phyloP scores from a whole-genome alignment of 2,113 vertebrate genomes.

The Siniperca knerii region DNA sequence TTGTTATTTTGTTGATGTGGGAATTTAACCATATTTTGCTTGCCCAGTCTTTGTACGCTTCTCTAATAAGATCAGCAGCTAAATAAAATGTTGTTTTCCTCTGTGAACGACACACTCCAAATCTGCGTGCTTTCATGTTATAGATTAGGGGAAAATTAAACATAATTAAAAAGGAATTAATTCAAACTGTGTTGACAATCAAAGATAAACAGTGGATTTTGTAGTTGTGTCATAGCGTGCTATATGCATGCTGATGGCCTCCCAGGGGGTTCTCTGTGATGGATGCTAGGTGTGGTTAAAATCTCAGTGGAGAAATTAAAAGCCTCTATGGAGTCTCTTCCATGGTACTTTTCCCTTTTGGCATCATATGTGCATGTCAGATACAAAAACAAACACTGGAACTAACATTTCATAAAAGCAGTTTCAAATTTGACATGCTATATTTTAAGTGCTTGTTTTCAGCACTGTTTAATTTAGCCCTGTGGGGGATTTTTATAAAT shows the following conservation, averaged over 20 bases:
- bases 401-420: not conserved
- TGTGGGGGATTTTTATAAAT: not conserved
- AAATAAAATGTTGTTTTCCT: conserved; percentile 9
- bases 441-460: not conserved
- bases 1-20: not conserved
- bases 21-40: conserved; percentile 3
- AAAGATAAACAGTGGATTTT: conserved; percentile 41
- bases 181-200: conserved; percentile 48
- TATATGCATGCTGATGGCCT: conserved; percentile 59
- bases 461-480: not conserved
- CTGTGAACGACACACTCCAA: not conserved
- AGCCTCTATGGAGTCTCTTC: conserved; percentile 52
- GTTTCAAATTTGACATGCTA: not conserved
- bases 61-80: not conserved
- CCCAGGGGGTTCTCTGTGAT: conserved; percentile 49
- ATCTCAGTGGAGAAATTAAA: conserved; percentile 51
- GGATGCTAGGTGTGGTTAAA: conserved; percentile 61
- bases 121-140: conserved; percentile 8
- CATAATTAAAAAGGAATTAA: conserved; percentile 40
- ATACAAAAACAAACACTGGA: conserved; percentile 67
- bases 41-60: not conserved
- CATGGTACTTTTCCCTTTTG: conserved; percentile 61
- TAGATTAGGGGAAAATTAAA: conserved; percentile 16
- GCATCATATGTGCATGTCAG: conserved; percentile 28
- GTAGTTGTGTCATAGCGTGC: conserved; percentile 14